A percentile compares a stretch with the other conserved stretches of the same genome.
phyloP scores from a whole-genome alignment of 23 tunicate species.

The Aplidium turbinatum region DNA sequence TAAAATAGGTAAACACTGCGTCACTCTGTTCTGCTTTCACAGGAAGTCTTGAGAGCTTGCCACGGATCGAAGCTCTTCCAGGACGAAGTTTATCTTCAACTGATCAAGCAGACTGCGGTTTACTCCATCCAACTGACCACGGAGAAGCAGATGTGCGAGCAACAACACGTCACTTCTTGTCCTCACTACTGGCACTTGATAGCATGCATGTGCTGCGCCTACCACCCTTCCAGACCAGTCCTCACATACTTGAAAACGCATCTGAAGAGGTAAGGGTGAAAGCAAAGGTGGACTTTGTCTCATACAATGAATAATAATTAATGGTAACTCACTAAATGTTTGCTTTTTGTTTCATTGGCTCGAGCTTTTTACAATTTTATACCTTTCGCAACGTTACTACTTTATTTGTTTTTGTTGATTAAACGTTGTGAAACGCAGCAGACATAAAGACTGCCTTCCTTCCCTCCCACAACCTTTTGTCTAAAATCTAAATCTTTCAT shows the following conservation, averaged over 20 bases:
- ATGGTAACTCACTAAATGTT: too few relatives aligned
- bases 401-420: too few relatives aligned
- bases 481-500: too few relatives aligned
- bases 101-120: constrained; percentile 87
- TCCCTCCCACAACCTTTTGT: too few relatives aligned
- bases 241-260: constrained; percentile 71
- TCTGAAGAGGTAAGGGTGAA: constrained; percentile 64
- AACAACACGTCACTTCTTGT: constrained; percentile 82
- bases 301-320: background rate
- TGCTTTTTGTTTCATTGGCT: too few relatives aligned
- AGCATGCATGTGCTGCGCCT: constrained; percentile 95
- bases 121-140: constrained; percentile 66
- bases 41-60: constrained; percentile 65
- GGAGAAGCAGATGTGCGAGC: constrained; percentile 76
- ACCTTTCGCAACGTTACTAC: too few relatives aligned
- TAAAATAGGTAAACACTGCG: too few relatives aligned
- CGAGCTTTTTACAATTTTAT: too few relatives aligned
- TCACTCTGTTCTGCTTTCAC: too few relatives aligned
- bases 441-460: too few relatives aligned
- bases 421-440: background rate
- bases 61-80: constrained; percentile 68
- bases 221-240: constrained; percentile 83
- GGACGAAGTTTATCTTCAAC: constrained; percentile 83
- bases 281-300: background rate
- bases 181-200: constrained; percentile 96